phyloP scores from a whole-genome alignment of 2,113 vertebrate genomes.

The Elachura formosa region DNA sequence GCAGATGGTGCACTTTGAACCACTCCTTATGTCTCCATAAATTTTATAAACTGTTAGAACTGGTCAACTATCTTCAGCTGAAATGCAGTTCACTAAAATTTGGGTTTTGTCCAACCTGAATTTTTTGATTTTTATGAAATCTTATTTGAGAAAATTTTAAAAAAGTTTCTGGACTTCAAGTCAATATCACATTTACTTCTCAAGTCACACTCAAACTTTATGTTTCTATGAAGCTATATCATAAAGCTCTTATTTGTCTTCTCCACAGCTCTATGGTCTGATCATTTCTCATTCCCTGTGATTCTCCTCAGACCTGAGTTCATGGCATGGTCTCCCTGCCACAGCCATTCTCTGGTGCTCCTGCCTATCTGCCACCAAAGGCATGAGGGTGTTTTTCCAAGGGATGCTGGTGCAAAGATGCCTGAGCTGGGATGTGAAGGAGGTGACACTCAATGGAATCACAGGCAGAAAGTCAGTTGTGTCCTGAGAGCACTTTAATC shows the following conservation, averaged over 20 bases:
- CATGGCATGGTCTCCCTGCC: neutral
- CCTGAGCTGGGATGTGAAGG: neutral
- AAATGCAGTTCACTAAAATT: neutral
- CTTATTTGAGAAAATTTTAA: neutral
- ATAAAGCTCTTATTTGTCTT: neutral
- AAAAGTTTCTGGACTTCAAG: neutral
- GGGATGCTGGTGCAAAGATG: neutral
- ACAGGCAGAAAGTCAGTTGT: neutral
- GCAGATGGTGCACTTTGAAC: neutral
- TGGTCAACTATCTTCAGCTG: neutral
- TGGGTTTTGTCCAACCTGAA: neutral
- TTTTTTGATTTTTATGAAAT: neutral
- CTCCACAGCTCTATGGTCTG: neutral
- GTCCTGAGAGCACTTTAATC: neutral
- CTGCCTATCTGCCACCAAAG: neutral
- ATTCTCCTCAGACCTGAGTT: neutral
- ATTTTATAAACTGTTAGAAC: neutral
- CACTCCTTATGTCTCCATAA: neutral
- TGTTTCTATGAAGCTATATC: neutral
- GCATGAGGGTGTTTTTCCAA: neutral
- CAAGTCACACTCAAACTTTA: neutral
- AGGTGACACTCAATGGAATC: neutral
- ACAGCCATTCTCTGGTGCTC: neutral
- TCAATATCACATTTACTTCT: neutral
- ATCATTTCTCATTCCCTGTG: neutral